Evolutionary conservation across 2,797 vertebrate species (phyloP), one percentile per base, ranked within the genome.

Genomic region (Sphaeramia orbicularis): DNA sequence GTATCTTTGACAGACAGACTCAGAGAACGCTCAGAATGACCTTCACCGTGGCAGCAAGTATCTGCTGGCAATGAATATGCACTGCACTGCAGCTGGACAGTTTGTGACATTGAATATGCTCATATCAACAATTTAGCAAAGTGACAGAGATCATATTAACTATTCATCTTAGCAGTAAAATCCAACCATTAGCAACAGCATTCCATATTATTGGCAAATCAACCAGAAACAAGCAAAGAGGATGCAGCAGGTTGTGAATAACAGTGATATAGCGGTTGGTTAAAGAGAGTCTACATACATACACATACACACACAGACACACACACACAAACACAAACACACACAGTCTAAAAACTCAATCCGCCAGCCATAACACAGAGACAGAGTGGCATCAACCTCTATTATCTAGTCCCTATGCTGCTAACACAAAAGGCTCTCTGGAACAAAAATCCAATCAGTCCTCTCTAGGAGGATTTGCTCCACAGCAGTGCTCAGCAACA

Each of bases 371-470:
- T 86, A 90, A 86, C 91, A 86, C 83, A 83, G 81, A 87, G 84
- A 91, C 88, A 74, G 83, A 90, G 84, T 86, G 83, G 90, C 90
- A 91, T 87, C 88, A 86, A 90, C 88, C 88, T 92, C 89, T 91
- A 93, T 93, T 91, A 93, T 92, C 92, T 87, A 88, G 89, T 92
- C 90, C 88, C 90, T 89, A 87, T 87, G 87, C 90, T 86, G 86
- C 83, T 87, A 90, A 92, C 90, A 94, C 92, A 94, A 93, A 94
- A 93, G 91, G 90, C 92, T 89, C 88, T 80, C 83, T 87, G 85
- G 91, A 94, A 92, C 90, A 91, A 92, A 92, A 93, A 93, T 92
- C 86, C 91, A 92, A 92, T 93, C 87, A 92, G 87, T 85, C 88
- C 80, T 92, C 87, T 91, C 88, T 88, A 78, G 91, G 90, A 93